Evolutionary conservation across 2,888 invertebrate species (phyloP), one percentile per base, ranked within the genome.

Genomic region (Tenthredo scrophulariae): DNA sequence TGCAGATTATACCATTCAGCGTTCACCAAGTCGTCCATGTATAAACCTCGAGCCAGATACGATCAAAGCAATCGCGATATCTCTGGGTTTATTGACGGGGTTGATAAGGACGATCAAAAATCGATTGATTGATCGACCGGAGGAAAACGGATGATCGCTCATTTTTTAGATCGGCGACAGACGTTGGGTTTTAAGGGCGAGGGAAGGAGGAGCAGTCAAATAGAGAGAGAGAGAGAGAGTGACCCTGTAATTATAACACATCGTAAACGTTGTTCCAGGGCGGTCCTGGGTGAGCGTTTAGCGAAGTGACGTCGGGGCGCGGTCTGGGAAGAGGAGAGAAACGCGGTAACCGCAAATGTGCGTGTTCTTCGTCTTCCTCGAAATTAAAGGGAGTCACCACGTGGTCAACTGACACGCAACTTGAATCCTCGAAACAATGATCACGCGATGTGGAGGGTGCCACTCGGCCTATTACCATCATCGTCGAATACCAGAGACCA

Each of bases 201-300:
- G 58, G 33, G 65, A 7, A 33, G 29, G 33, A 33, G 67, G 58
- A 40, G 74, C 65, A 83, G 58, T 7, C 13, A 84, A 29, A 67
- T 26, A 10, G 62, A 37, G 29, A n/a, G 70, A 40, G 70, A 84
- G 77, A 82, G 83, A 50, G 37, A 79, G 75, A 74, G 37, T 37
- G 46, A 85, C 72, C 72, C 75, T 70, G 84, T 85, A 83, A 87
- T 89, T 89, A 89, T 88, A 87, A 87, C 88, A 88, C 88, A 85
- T 89, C 88, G 87, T 89, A 89, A 89, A 89, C 82, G 86, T 86
- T 87, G 85, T 88, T 87, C 84, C 85, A 82, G 82, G 84, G 84
- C 79, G 86, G 83, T 54, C 67, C 84, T 33, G 18, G 85, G 67
- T 13, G 18, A 37, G 43, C 70, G 84, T 74, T 62, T 50, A 50